Conservation (phyloP, 1,140 invertebrate species). For the Trichonephila clavata region DNA sequence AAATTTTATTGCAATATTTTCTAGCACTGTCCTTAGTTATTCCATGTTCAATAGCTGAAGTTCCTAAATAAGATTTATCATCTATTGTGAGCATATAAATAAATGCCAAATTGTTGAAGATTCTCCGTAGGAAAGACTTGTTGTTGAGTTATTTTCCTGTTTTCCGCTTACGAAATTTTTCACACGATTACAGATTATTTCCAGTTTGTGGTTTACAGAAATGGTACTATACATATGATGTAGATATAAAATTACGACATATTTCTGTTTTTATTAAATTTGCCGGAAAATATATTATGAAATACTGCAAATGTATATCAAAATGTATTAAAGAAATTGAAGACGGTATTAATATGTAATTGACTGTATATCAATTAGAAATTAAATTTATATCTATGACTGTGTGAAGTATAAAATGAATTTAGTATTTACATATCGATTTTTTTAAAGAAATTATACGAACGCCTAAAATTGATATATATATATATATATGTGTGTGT, state of each 20-base stretch:
- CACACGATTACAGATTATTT: slow-evolving; percentile 37
- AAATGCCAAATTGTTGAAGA: slow-evolving; percentile 32
- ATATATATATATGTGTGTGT: too few species aligned
- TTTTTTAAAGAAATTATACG: too few species aligned
- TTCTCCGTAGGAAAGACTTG: slow-evolving; percentile 24
- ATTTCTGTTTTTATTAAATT: not conserved
- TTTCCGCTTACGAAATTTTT: slow-evolving; percentile 34
- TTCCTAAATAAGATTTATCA: slow-evolving; percentile 53
- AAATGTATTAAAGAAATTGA: too few species aligned
- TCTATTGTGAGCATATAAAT: slow-evolving; percentile 56
- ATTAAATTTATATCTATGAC: too few species aligned
- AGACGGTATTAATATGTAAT: too few species aligned
- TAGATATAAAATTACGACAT: not conserved
- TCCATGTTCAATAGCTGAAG: slow-evolving; percentile 1
- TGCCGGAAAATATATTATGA: too few species aligned
- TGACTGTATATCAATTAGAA: too few species aligned
- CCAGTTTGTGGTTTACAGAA: not conserved
- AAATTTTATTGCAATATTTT: slow-evolving; percentile 11
- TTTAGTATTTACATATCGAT: too few species aligned
- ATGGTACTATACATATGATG: not conserved
- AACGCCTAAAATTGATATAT: too few species aligned
- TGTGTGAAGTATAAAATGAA: too few species aligned
- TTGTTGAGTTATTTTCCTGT: slow-evolving; percentile 46
- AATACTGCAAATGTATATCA: too few species aligned
- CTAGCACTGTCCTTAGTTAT: slow-evolving; percentile 3